Conservation (phyloP, 2,113 vertebrate genomes). For the Lynx canadensis region DNA sequence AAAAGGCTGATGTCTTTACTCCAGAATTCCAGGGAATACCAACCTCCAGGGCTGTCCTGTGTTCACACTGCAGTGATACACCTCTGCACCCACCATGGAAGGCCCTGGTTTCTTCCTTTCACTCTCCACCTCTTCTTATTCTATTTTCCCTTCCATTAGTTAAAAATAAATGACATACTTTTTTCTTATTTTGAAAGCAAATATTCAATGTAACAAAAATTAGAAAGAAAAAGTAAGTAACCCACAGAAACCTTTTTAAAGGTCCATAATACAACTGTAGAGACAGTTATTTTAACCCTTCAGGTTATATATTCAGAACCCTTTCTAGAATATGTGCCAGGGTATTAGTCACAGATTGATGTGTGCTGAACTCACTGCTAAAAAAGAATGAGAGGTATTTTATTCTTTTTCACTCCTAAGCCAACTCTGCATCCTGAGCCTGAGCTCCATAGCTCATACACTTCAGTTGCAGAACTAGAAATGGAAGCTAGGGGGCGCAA, state of each 20-base stretch:
- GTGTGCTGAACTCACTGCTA: neutral
- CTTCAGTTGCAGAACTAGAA: neutral
- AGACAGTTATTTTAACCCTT: neutral
- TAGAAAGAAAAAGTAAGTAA: neutral
- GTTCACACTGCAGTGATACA: accelerated
- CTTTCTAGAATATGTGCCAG: neutral
- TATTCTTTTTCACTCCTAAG: neutral
- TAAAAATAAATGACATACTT: neutral
- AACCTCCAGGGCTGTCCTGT: neutral
- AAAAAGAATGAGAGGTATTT: neutral
- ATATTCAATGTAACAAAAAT: neutral
- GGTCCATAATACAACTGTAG: neutral
- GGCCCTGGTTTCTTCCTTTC: neutral
- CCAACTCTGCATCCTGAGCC: neutral
- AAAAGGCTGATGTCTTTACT: neutral
- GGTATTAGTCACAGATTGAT: neutral
- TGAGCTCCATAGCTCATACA: neutral
- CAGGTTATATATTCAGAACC: neutral
- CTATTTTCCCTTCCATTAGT: neutral
- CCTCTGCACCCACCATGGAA: neutral
- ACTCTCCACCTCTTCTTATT: neutral
- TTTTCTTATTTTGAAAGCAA: constrained; percentile 15
- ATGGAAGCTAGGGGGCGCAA: neutral
- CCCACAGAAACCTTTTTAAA: neutral
- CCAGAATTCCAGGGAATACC: neutral